Conservation (phyloP, 2,888 invertebrate species). For the Polyploca ridens region DNA sequence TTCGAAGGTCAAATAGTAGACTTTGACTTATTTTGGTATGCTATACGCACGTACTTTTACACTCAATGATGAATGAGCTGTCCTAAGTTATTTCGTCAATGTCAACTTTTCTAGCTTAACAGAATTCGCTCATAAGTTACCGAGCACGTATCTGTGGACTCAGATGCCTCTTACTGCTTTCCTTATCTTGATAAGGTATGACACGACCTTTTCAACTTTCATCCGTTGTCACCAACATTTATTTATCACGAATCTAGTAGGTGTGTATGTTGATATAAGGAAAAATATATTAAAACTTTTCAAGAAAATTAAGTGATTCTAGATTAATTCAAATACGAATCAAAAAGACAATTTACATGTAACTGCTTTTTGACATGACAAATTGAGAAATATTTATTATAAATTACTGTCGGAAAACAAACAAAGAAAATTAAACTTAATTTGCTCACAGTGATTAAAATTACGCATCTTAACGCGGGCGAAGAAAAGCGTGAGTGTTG, state of each 20-base stretch:
- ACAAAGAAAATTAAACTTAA: neutral
- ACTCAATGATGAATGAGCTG: neutral
- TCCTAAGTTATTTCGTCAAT: neutral
- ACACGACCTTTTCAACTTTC: neutral
- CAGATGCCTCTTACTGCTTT: neutral
- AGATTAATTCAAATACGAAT: no score
- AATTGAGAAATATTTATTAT: neutral
- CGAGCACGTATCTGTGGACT: neutral
- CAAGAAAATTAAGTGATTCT: neutral
- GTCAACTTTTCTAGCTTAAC: constrained; percentile 1
- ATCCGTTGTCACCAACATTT: neutral
- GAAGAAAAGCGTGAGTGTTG: neutral
- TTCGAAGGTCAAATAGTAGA: neutral
- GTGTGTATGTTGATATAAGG: neutral
- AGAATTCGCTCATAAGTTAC: constrained; percentile 4
- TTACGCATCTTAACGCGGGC: neutral
- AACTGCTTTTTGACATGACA: neutral
- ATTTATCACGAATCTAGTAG: neutral
- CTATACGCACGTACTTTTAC: neutral
- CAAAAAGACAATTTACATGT: neutral
- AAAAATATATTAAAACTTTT: neutral
- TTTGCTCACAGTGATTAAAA: neutral
- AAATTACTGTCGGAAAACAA: neutral
- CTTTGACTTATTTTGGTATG: neutral
- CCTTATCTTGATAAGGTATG: neutral